These are phyloP conservation scores for Cyanoliseus patagonus DNA, from an alignment of 2,113 vertebrate species.

Conservation along the genomic window DNA sequence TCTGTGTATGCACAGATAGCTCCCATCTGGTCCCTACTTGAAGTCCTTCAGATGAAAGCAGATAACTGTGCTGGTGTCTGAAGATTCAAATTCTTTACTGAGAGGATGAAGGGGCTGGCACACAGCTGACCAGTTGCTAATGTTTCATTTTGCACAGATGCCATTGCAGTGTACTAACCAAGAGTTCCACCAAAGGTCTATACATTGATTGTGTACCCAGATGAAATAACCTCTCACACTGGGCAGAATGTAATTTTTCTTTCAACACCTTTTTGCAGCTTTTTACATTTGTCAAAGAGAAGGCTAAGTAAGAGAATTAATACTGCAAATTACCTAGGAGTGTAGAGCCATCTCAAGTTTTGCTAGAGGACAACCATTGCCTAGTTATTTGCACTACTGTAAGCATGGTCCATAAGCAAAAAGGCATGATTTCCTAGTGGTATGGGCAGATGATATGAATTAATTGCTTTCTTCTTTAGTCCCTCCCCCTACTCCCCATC, in stretches of 20 bases:
- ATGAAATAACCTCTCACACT: neutral
- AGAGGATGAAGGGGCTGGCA: neutral
- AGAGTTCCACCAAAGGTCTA: neutral
- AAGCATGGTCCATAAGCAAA: neutral
- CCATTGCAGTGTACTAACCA: neutral
- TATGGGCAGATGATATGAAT: neutral
- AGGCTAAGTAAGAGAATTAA: neutral
- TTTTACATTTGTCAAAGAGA: neutral
- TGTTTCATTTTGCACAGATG: neutral
- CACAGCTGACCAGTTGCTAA: neutral
- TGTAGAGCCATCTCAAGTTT: neutral
- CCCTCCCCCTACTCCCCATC: fast-evolving
- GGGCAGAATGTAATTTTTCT: neutral
- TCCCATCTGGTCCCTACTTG: neutral
- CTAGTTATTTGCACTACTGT: neutral
- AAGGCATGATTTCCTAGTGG: neutral
- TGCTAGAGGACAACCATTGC: neutral
- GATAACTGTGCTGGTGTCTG: neutral
- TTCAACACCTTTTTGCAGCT: neutral
- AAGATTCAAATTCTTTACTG: neutral
- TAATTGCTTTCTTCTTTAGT: neutral
- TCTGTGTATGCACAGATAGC: neutral
- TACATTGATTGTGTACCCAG: neutral
- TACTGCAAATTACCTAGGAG: neutral
- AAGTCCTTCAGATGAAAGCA: neutral